These are phyloP conservation scores for Petrocephalus sullivani DNA, from an alignment of 2,797 vertebrate genomes.

Conservation along the genomic window DNA sequence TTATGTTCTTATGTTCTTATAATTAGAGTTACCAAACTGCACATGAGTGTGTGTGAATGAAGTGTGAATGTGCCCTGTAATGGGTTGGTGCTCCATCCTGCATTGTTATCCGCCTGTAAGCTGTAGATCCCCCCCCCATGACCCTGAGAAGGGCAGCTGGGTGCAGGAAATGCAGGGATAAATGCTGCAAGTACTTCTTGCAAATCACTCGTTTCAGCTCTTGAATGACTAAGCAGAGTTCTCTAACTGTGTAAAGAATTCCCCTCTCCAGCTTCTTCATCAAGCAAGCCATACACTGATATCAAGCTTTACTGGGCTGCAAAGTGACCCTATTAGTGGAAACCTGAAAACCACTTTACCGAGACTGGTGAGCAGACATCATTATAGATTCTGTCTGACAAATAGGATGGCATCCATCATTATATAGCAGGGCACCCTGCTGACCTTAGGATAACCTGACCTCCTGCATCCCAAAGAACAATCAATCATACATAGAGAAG, in stretches of 20 bases:
- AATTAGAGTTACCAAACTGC: too few species aligned
- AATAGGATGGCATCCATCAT: constrained; percentile 46
- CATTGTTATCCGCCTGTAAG: neutral
- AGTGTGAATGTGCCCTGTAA: neutral
- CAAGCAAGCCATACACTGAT: neutral
- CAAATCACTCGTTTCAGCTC: neutral
- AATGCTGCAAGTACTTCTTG: neutral
- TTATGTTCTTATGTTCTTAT: too few species aligned
- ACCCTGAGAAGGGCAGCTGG: neutral
- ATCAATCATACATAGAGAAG: neutral
- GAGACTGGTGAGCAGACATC: constrained; percentile 2
- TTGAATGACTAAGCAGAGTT: neutral
- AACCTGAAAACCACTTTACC: neutral
- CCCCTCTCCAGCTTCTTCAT: neutral
- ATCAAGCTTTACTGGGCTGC: neutral
- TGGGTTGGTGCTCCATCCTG: neutral
- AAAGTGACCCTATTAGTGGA: neutral
- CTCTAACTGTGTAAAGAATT: neutral
- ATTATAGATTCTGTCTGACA: constrained; percentile 37
- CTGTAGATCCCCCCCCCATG: neutral
- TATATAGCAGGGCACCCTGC: constrained; percentile 21
- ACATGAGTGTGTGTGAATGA: neutral
- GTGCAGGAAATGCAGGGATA: neutral
- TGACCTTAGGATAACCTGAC: constrained; percentile 28
- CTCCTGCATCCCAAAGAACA: neutral